A percentile compares a stretch with the other conserved stretches of the same genome.
phyloP scores from a whole-genome alignment of 1,140 invertebrate genomes.

The Neodiprion fabricii region DNA sequence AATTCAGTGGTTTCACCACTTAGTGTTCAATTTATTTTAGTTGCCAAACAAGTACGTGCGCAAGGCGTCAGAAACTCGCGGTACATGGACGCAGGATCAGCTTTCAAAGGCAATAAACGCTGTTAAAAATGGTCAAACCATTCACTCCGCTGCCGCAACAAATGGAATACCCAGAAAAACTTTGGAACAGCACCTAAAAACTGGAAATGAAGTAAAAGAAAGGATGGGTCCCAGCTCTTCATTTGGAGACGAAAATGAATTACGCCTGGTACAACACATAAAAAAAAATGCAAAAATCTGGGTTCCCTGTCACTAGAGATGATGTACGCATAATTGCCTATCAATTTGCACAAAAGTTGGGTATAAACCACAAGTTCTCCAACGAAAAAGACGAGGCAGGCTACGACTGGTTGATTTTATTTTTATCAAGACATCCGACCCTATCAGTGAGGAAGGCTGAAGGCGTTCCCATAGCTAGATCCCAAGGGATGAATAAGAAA shows the following conservation, averaged over 20 bases:
- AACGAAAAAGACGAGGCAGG: constrained; percentile 31
- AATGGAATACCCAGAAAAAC: constrained; percentile 5
- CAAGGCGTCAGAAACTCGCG: not conserved
- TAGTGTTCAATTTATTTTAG: not conserved
- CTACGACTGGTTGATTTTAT: constrained; percentile 29
- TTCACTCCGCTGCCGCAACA: too few species aligned
- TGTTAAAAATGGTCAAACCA: too few species aligned
- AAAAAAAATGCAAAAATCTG: constrained; percentile 18
- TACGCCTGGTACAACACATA: constrained; percentile 42
- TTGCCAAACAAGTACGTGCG: not conserved
- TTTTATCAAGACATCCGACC: constrained; percentile 29
- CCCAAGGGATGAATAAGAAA: constrained; percentile 17
- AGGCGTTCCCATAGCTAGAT: constrained; percentile 29
- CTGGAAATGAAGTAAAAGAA: constrained; percentile 1
- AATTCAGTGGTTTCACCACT: not conserved
- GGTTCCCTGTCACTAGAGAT: constrained; percentile 10
- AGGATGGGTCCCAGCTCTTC: constrained; percentile 13
- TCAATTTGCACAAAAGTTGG: constrained; percentile 22
- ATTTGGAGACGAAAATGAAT: constrained; percentile 37
- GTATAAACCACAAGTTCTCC: constrained; percentile 27
- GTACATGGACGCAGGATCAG: too few species aligned
- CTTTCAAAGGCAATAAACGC: too few species aligned
- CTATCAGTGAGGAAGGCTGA: constrained; percentile 34
- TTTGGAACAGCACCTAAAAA: constrained; percentile 7
- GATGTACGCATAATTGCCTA: constrained; percentile 25